Evolutionary conservation across 2,113 vertebrate species (phyloP), one percentile per base, ranked within the genome.

Genomic region (Proteles cristata): DNA sequence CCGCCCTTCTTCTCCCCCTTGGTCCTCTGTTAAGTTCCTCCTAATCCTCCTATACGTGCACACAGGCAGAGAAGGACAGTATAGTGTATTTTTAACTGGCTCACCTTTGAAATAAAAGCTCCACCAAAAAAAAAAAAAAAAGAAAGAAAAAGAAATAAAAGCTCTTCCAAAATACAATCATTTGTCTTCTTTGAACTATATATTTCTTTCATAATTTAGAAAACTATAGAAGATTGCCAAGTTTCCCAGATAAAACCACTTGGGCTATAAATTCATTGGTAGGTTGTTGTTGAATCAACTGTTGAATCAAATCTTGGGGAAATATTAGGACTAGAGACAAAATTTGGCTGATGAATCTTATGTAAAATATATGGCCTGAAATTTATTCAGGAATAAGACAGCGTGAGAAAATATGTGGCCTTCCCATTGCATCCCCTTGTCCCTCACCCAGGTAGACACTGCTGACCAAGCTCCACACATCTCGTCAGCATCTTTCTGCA

Each of bases 81-180:
- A 65, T 55, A 26, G 39, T 43, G 2, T 61, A 19, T 82, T 93
- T 90, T 85, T 81, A 93, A 45, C 68, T 88, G 82, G 2, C 45
- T 77, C 26, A 63, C 14, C n/a, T 97, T 91, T 73, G 65, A 96
- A 96, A 83, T 93, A 83, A 92, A 80, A 35, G 74, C 48, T 16
- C 39, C 39, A 39, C 39, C 39, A 39, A 39, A 39, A 39, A 39
- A 39, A 39, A 39, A 39, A 39, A 39, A 39, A 39, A 39, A 39
- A 39, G 4, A 39, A 39, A 3, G 4, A 39, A 39, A 39, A 39
- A 39, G 39, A 39, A 39, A 39, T 39, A 39, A 39, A 39, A 50
- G 25, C 12, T 94, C 26, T 17, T 76, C 53, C 28, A 93, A 90
- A 88, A 76, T 65, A 45, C 1, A 25, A 89, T 16, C 28, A 92